A percentile compares a stretch with the other conserved stretches of the same genome.
phyloP scores from a whole-genome alignment of 2,797 vertebrate species.

The Tapirus indicus region DNA sequence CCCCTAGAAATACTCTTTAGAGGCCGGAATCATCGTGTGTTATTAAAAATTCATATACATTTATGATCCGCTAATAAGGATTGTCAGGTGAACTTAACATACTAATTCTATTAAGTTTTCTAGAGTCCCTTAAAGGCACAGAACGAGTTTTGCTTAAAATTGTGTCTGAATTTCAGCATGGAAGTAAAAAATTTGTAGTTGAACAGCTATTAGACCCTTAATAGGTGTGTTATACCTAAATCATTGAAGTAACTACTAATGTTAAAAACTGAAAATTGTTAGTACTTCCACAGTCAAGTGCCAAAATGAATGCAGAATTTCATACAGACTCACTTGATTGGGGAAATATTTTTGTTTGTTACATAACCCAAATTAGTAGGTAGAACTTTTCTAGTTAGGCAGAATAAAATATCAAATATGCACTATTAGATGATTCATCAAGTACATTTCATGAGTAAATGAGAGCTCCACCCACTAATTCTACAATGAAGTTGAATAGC shows the following conservation, averaged over 20 bases:
- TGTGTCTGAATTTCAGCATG: neutral
- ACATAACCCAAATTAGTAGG: neutral
- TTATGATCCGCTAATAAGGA: neutral
- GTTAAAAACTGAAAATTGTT: neutral
- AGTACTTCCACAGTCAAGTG: neutral
- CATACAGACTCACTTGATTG: neutral
- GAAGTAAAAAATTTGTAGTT: neutral
- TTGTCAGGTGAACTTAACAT: neutral
- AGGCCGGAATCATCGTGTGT: neutral
- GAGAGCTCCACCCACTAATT: neutral
- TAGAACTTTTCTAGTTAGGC: neutral
- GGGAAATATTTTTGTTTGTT: slow-evolving; percentile 44
- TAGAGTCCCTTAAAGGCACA: neutral
- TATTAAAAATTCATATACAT: neutral
- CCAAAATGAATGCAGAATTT: neutral
- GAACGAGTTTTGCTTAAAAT: neutral
- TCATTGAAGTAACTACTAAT: neutral
- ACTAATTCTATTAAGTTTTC: neutral
- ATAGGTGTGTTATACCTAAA: neutral
- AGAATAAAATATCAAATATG: neutral
- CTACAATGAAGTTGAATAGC: neutral
- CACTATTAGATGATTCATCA: neutral
- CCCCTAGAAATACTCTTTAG: neutral
- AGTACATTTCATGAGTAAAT: neutral
- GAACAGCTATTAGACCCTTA: neutral